phyloP scores from a whole-genome alignment of 2,113 vertebrate species.

The Paracanthobrama guichenoti region DNA sequence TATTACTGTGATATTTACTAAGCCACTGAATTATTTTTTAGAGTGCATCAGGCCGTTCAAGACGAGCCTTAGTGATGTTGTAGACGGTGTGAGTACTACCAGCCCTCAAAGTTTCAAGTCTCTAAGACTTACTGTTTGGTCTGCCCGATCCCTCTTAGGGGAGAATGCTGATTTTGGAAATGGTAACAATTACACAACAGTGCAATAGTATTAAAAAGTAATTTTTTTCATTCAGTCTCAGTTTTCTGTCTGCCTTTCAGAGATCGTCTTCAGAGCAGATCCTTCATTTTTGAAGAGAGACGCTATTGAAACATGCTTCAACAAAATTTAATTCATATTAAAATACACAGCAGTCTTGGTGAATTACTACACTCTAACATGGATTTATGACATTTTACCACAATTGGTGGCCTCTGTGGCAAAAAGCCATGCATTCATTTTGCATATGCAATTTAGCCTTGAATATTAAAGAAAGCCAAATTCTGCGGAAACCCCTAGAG shows the following conservation, averaged over 20 bases:
- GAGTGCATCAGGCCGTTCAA: no score
- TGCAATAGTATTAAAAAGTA: neutral
- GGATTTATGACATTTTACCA: neutral
- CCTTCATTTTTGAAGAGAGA: neutral
- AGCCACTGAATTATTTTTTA: no score
- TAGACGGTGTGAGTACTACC: no score
- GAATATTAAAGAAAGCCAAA: neutral
- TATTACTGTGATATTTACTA: no score
- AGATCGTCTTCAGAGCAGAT: neutral
- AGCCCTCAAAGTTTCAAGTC: no score
- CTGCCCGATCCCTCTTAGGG: no score
- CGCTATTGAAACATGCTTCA: neutral
- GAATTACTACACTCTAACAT: neutral
- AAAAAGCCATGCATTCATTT: neutral
- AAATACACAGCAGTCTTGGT: neutral
- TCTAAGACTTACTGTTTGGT: no score
- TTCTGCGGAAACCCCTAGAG: neutral
- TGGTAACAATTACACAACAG: no score
- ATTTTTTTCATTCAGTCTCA: neutral
- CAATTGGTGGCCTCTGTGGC: neutral
- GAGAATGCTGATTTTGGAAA: no score
- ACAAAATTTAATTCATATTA: slow-evolving; percentile 2
- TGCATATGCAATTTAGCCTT: neutral
- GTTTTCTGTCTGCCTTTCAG: neutral
- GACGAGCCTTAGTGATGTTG: no score